Evolutionary conservation across 1,140 invertebrate species (phyloP), one percentile per base, ranked within the genome.

Genomic region (Trachymyrmex cornetzi): DNA sequence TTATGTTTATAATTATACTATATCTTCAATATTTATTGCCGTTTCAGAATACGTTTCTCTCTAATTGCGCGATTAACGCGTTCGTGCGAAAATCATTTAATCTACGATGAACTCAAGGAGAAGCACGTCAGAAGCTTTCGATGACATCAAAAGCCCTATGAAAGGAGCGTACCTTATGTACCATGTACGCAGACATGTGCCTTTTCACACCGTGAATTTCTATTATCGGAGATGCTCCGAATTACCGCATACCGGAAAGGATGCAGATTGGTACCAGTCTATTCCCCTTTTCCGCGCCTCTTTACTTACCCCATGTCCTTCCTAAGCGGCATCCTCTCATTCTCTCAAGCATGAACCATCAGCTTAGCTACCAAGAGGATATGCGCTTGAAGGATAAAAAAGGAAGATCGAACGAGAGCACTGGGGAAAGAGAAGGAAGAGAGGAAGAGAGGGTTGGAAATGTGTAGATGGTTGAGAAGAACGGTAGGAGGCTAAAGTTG

Each of bases 191-290:
- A 22, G 80, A 84, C 80, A 75, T 84, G 80, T 72, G 69, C 38
- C 69, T 55, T 75, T 84, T 84, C 69, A 53, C 85, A 84, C 74
- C 57, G 77, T 88, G 89, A 88, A 90, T 90, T 90, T 86, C 89
- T 88, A 90, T 90, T 88, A 90, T 90, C 77, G 87, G 66, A 77
- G 85, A 88, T 59, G 71, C 75, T 87, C 57, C 75, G 89, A 90
- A 88, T 90, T 90, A 90, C 77, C 87, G 57, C 84, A 88, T 87
- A 81, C 77, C 75, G 72, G 84, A 87, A 90, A 90, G 77, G 87
- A 90, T 90, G 89, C 87, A 87, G 89, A 90, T 88, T 87, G 77
- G 82, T 82, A 82, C 80, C 77, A 48, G 64, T 71, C 82, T 64
- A 19, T 27, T 66, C 34, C 59, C 72, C 82, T 66, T 79, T 63